Evolutionary conservation across 2,797 vertebrate genomes (phyloP).

Genomic region (Epinephelus awoara): DNA sequence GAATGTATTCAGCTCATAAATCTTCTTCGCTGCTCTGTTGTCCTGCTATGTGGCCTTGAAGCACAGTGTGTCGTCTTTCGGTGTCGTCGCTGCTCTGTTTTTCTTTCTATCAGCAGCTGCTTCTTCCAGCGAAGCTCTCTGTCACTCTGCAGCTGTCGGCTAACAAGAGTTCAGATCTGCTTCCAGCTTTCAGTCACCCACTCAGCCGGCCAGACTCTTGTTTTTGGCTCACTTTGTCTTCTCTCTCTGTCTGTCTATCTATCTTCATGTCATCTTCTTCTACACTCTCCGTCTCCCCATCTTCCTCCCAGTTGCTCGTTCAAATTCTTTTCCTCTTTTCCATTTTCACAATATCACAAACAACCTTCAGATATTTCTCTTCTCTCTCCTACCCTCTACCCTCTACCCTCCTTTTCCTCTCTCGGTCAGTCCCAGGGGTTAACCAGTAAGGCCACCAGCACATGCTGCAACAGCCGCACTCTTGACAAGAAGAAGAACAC

Average conservation of each 20-base stretch:
- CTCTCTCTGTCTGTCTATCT: constrained; percentile 15
- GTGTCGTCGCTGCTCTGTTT: constrained; percentile 47
- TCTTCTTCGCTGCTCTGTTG: constrained; percentile 9
- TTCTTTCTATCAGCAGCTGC: constrained; percentile 63
- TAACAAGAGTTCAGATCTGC: constrained; percentile 68
- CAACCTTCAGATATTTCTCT: background rate
- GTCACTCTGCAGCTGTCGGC: constrained; percentile 72
- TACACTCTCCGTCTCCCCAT: background rate
- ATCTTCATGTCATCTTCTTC: constrained; percentile 36
- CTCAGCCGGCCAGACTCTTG: constrained; percentile 22
- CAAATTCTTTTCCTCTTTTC: background rate
- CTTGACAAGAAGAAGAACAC: constrained; percentile 43
- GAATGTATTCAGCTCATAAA: constrained; percentile 57
- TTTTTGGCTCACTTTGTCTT: constrained; percentile 4
- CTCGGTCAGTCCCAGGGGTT: constrained; percentile 21
- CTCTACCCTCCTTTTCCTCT: background rate
- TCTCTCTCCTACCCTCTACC: background rate
- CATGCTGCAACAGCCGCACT: constrained; percentile 66
- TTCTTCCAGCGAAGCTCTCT: constrained; percentile 36
- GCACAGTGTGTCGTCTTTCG: constrained; percentile 30
- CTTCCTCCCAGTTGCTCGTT: background rate
- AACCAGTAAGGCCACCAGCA: constrained; percentile 43
- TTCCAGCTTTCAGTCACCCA: constrained; percentile 57
- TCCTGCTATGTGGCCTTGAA: constrained; percentile 52
- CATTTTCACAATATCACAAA: background rate